Percentiles rank a stretch among this genome's conserved stretches.
Evolutionary conservation across 2,113 vertebrate genomes (phyloP).

Genomic region (Apodemus sylvaticus): DNA sequence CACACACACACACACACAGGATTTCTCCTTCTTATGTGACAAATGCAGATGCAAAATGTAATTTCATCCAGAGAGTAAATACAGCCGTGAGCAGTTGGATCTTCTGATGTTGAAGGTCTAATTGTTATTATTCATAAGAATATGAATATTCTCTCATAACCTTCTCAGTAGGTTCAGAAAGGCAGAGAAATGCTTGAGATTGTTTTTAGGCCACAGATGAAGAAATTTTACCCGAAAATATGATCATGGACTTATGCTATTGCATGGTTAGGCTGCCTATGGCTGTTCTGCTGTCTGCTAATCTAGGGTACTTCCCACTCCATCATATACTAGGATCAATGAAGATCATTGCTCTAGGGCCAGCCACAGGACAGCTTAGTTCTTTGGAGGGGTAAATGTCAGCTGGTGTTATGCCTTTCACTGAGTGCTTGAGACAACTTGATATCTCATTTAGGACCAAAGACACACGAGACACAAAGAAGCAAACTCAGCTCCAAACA

Average conservation of each 20-base stretch:
- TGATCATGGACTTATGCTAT: background rate
- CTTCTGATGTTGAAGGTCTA: background rate
- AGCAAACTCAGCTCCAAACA: background rate
- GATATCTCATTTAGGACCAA: slow-evolving; percentile 25
- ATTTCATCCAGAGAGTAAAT: slow-evolving; percentile 4
- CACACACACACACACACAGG: background rate
- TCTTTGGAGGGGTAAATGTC: background rate
- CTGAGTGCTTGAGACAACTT: background rate
- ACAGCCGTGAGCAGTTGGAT: background rate
- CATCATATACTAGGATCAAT: background rate
- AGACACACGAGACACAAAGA: slow-evolving; percentile 36
- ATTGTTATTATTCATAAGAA: slow-evolving; percentile 1
- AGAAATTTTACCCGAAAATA: background rate
- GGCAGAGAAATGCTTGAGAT: background rate
- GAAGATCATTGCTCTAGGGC: background rate
- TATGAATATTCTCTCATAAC: background rate
- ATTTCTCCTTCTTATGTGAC: background rate
- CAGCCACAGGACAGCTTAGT: slow-evolving; percentile 1
- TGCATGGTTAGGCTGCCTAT: background rate
- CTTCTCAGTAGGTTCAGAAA: slow-evolving; percentile 7
- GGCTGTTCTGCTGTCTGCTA: slow-evolving; percentile 42
- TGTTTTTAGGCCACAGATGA: background rate
- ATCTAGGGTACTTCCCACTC: slow-evolving; percentile 36
- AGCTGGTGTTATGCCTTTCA: slow-evolving; percentile 3
- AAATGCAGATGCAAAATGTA: background rate